Evolutionary conservation across 2,888 invertebrate species (phyloP), one percentile per base, ranked within the genome.

Genomic region (Thereva unica): DNA sequence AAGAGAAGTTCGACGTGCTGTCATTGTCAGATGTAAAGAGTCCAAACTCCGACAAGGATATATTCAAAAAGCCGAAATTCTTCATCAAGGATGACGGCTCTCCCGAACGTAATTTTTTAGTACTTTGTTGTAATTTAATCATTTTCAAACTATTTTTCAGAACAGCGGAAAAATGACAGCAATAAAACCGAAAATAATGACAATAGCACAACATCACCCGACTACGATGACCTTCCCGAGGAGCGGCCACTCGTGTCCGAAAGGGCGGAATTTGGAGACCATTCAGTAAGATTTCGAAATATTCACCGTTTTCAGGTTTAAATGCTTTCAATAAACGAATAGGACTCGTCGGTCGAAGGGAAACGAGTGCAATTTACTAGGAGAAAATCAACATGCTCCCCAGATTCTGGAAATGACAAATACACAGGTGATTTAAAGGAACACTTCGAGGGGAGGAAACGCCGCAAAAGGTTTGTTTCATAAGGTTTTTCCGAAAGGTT

Each of bases 1-100:
- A 76, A 72, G 79, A 79, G 35, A 83, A 84, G 75, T 88, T 86
- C 81, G 84, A 86, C 83, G 84, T 87, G 77, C 82, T 85, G 74
- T 82, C 81, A 66, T 80, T 85, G 70, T 82, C 83, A 71, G 78
- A 79, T 73, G 76, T 73, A 67, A 72, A 72, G 57, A 56, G 49
- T 8, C 61, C 59, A 64, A 64, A n/a, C n/a, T 23, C n/a, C 49
- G 34, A 49, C 10, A 56, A 61, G 41, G 50, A 50, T 4, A 52
- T 10, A 55, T 61, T 52, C 34, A 63, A 47, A 76, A 79, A 54
- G 76, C 77, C 54, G 76, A 77, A 40, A 77, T 34, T 45, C 2
- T 23, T 23, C 23, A 23, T 34, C 2, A 56, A 65, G n/a, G 56
- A 65, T 65, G 65, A 65, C 56, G 56, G 65, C 55, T 12, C 40